Evolutionary conservation across 1,140 invertebrate genomes (phyloP).

Genomic region (Drosophila sucinea): DNA sequence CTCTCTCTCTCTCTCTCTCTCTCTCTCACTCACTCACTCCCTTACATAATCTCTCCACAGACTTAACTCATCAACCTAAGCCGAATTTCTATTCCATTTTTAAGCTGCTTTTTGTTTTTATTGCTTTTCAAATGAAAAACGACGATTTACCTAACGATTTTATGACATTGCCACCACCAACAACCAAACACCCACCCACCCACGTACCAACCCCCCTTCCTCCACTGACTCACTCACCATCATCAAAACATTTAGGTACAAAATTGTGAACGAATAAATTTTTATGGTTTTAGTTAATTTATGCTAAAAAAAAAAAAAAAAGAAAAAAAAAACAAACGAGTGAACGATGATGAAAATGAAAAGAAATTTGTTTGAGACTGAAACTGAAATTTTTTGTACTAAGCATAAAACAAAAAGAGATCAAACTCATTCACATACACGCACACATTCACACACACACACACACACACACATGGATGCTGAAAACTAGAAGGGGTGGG

Average conservation of each 20-base stretch:
- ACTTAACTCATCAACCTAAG: slow-evolving; percentile 34
- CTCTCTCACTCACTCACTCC: neutral
- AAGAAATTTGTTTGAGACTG: slow-evolving; percentile 76
- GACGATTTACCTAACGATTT: slow-evolving; percentile 64
- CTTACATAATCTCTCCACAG: neutral
- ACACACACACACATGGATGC: slow-evolving; percentile 2
- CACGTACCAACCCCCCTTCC: neutral
- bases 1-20: neutral
- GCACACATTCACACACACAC: slow-evolving; percentile 11
- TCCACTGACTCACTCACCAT: neutral
- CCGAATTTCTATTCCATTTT: slow-evolving; percentile 52
- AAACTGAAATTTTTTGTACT: slow-evolving; percentile 79
- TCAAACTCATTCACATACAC: slow-evolving; percentile 10
- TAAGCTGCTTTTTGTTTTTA: slow-evolving; percentile 37
- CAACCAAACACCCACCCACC: neutral
- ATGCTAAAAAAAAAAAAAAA: slow-evolving; percentile 35
- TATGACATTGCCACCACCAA: slow-evolving; percentile 18
- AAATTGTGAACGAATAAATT: slow-evolving; percentile 44
- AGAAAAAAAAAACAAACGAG: neutral
- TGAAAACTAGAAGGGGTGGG: neutral
- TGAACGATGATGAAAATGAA: neutral
- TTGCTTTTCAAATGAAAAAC: slow-evolving; percentile 36
- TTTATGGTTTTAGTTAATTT: slow-evolving; percentile 71
- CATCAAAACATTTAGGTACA: slow-evolving; percentile 38
- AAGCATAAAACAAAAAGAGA: slow-evolving; percentile 57